Evolutionary conservation across 2,113 vertebrate species (phyloP).

Genomic region (Pomatorhinus ruficollis): DNA sequence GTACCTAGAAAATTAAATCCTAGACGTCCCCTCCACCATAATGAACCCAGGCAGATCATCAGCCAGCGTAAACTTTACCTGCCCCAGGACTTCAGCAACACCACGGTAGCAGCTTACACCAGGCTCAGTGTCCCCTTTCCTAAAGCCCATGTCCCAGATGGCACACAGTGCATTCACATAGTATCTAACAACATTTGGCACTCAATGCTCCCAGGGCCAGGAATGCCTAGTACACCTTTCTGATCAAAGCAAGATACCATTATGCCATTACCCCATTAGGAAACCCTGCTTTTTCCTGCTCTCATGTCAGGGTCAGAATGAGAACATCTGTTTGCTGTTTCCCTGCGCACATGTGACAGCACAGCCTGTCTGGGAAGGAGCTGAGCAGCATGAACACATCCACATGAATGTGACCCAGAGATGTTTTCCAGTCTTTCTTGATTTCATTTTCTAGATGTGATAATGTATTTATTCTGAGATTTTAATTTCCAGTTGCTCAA

Average conservation of each 20-base stretch:
- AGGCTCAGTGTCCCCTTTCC: slow-evolving; percentile 39
- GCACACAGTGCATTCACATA: background rate
- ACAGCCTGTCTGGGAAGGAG: background rate
- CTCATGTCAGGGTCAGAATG: background rate
- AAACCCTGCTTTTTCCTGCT: background rate
- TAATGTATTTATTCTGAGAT: background rate
- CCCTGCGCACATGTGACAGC: background rate
- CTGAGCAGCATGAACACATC: background rate
- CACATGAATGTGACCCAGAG: rapidly evolving
- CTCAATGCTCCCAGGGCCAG: background rate
- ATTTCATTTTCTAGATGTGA: background rate
- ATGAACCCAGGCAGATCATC: background rate
- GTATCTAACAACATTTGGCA: background rate
- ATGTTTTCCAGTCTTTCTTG: background rate
- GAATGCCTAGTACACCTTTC: background rate
- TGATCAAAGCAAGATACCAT: slow-evolving; percentile 38
- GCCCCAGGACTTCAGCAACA: background rate
- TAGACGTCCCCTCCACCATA: slow-evolving; percentile 30
- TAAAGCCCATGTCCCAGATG: background rate
- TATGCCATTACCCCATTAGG: background rate
- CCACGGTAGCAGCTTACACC: slow-evolving; percentile 14
- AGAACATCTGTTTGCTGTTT: background rate
- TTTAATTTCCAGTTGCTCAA: background rate
- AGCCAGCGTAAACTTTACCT: background rate
- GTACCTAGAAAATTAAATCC: slow-evolving; percentile 37